Evolutionary conservation across 2,113 vertebrate species (phyloP).

Genomic region (Pterocles gutturalis): DNA sequence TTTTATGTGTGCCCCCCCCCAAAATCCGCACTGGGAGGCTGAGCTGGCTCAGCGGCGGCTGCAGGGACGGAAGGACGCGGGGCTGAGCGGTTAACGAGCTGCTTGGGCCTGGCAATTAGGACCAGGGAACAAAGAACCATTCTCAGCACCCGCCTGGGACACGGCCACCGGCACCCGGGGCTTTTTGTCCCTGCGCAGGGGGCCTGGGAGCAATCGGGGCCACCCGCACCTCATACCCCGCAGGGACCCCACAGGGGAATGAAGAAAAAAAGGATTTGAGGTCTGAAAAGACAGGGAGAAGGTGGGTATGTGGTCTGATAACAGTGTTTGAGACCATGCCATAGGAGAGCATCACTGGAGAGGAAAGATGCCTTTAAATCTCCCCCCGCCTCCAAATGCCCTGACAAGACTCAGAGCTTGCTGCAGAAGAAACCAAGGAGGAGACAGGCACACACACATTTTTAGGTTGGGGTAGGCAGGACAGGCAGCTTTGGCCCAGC

Average conservation of each 20-base stretch:
- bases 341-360: not conserved
- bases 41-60: not conserved
- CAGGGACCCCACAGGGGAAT: fast-evolving
- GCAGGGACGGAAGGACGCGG: not conserved
- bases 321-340: not conserved
- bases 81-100: slow-evolving; percentile 20
- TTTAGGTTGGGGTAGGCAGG: not conserved
- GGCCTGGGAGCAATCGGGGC: not conserved
- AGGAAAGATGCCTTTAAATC: not conserved
- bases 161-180: not conserved
- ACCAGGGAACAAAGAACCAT: slow-evolving; percentile 14
- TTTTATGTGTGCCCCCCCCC: not conserved
- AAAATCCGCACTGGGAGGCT: not conserved
- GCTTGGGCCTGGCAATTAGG: not conserved
- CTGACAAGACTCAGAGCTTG: not conserved
- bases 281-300: not conserved
- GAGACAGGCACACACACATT: not conserved
- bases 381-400: not conserved
- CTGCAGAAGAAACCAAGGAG: not conserved
- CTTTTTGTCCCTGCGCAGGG: not conserved
- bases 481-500: not conserved
- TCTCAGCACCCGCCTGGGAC: slow-evolving; percentile 12
- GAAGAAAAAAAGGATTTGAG: not conserved
- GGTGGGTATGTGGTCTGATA: not conserved
- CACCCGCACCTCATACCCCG: not conserved